phyloP scores from a whole-genome alignment of 2,888 invertebrate genomes.

The Hololepta plana region DNA sequence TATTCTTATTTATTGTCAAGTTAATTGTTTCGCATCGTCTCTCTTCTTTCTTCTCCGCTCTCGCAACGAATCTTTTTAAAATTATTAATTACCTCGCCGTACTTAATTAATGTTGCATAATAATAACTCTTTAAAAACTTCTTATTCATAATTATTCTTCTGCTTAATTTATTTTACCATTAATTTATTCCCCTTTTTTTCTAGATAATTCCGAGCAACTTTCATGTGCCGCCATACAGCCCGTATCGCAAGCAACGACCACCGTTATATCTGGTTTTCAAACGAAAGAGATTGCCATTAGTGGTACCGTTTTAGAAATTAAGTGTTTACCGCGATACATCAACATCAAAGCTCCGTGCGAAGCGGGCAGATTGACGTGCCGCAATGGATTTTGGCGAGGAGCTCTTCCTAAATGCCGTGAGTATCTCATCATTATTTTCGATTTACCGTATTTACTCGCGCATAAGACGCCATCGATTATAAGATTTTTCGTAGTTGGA shows the following conservation, averaged over 20 bases:
- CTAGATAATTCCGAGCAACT: slow-evolving; percentile 1
- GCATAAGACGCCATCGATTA: too few species aligned
- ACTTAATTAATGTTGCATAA: too few species aligned
- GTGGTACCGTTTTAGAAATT: slow-evolving; percentile 22
- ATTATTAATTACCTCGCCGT: too few species aligned
- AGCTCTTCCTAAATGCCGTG: slow-evolving; percentile 23
- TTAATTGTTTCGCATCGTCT: too few species aligned
- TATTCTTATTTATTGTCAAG: too few species aligned
- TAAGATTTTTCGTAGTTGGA: too few species aligned
- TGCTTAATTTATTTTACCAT: neutral
- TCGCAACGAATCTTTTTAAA: too few species aligned
- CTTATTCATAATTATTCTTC: too few species aligned
- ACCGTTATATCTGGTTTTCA: slow-evolving; percentile 13
- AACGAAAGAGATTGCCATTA: slow-evolving; percentile 9
- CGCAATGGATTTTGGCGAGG: slow-evolving; percentile 24
- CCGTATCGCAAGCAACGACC: slow-evolving; percentile 12
- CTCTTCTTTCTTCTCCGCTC: too few species aligned
- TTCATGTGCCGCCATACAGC: slow-evolving; percentile 5
- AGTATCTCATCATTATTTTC: slow-evolving; percentile 7
- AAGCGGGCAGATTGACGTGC: slow-evolving; percentile 20
- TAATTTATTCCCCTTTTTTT: slow-evolving; percentile 1
- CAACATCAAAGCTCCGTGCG: slow-evolving; percentile 20
- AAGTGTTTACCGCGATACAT: slow-evolving; percentile 20
- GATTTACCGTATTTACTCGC: too few species aligned
- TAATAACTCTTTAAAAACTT: too few species aligned